Evolutionary conservation across 2,797 vertebrate genomes (phyloP).

Genomic region (Prunella strophiata): DNA sequence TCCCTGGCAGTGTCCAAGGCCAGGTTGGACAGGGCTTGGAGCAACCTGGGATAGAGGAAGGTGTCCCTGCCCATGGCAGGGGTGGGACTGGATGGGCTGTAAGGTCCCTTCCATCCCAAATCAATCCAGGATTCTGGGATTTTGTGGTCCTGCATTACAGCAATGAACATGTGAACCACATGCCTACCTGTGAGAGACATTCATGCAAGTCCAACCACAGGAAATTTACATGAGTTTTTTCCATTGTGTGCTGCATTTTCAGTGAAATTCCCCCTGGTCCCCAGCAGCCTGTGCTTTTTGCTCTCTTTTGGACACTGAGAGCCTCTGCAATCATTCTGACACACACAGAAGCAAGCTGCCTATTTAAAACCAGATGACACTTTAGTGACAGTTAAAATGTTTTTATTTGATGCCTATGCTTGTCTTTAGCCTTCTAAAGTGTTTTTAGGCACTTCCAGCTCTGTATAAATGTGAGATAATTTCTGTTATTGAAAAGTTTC

Average conservation of each 20-base stretch:
- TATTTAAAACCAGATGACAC: background rate
- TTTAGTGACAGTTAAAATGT: background rate
- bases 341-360: background rate
- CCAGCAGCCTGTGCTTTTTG: background rate
- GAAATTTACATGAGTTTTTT: background rate
- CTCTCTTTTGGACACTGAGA: background rate
- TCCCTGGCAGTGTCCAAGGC: background rate
- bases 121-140: no score
- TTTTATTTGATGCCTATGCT: background rate
- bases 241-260: background rate
- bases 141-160: background rate
- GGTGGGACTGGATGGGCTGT: background rate
- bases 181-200: background rate
- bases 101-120: background rate
- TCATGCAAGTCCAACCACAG: background rate
- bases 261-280: background rate
- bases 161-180: background rate
- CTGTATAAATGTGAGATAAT: background rate
- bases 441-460: background rate
- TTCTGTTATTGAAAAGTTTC: background rate
- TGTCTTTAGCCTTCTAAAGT: background rate
- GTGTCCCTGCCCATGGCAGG: background rate
- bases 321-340: background rate
- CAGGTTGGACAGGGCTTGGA: fast-evolving
- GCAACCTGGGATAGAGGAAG: fast-evolving